Base-by-base conservation (phyloP, 2,113 vertebrate genomes). In the Phrynosoma platyrhinos region DNA sequence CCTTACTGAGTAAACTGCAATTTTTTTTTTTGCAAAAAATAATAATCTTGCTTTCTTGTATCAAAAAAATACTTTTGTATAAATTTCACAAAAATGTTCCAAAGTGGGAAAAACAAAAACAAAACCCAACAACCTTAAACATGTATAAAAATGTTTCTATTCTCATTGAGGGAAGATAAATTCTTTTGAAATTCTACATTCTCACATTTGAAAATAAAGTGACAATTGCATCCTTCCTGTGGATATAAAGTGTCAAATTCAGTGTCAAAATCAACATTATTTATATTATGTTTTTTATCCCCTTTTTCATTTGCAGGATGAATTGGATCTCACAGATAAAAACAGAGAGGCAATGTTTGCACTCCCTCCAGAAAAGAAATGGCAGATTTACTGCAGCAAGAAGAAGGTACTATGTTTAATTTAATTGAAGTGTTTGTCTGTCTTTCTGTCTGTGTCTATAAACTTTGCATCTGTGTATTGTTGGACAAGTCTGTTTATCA, bases 361-460 rank as follows among this genome's bases (percentile, higher is more conserved):
- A 42, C 97, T 99, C 92, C 98, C 99, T 0, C 98, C 98, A 2
- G 99, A 99, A 97, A 99, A 99, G 97, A 99, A 99, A 97, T 99
- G 99, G 99, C 99, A 99, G 95, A 99, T 99, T 93, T 99, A 99
- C 94, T 99, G 98, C 98, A 99, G 98, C 97, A 99, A 99, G 96
- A 99, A 99, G 93, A 99, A 99, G 98, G 98, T 99, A 92, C 80
- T 95, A 0, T 10, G 64, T 9, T 85, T 85, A 5, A 55, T 55
- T 40, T 90, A 9, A n/a, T 0, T 89, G 79, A 87, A 16, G 75
- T 83, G 13, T 53, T 86, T 23, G 4, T 47, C 47, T 47, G 47
- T 47, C 36, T 36, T 36, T 36, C 36, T 36, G 36, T 36, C 36
- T 36, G 36, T 36, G 36, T 36, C 5, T 86, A 40, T 42, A 80